Evolutionary conservation across 1,140 invertebrate species (phyloP).

Genomic region (Solen grandis): DNA sequence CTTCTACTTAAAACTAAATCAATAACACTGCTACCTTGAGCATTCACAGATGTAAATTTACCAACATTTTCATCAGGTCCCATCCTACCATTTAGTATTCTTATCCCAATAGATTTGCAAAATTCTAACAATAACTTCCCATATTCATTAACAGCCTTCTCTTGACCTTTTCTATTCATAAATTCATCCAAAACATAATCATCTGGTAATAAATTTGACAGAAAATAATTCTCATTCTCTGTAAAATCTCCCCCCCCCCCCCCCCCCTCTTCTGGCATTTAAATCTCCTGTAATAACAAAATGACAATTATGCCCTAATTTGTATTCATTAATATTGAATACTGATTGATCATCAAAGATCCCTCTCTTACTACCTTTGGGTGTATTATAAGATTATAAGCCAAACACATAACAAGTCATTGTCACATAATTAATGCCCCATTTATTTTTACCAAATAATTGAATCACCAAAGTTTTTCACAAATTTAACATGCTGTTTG

Average conservation of each 20-base stretch:
- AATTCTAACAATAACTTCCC: too few relatives aligned
- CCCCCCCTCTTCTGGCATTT: too few relatives aligned
- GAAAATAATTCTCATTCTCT: constrained; percentile 6
- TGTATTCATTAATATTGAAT: too few relatives aligned
- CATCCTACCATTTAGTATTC: neutral
- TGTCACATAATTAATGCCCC: constrained; percentile 1
- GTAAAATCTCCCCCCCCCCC: constrained; percentile 1
- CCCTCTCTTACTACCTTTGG: constrained; percentile 25
- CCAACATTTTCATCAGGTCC: constrained; percentile 6
- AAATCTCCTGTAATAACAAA: too few relatives aligned
- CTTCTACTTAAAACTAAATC: constrained; percentile 32
- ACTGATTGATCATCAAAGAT: too few relatives aligned
- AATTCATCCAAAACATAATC: constrained; percentile 6
- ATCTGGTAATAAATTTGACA: too few relatives aligned
- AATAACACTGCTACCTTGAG: constrained; percentile 23
- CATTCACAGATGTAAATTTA: too few relatives aligned
- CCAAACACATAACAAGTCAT: constrained; percentile 25
- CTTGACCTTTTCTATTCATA: constrained; percentile 4
- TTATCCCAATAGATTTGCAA: too few relatives aligned
- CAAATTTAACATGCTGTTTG: too few relatives aligned
- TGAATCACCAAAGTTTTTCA: too few relatives aligned
- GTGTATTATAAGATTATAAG: constrained; percentile 36
- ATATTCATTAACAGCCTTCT: constrained; percentile 6
- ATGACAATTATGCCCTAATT: too few relatives aligned
- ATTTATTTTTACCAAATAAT: constrained; percentile 20